These are phyloP conservation scores for Abramis brama DNA, from an alignment of 2,113 vertebrate genomes.

Conservation along the genomic window DNA sequence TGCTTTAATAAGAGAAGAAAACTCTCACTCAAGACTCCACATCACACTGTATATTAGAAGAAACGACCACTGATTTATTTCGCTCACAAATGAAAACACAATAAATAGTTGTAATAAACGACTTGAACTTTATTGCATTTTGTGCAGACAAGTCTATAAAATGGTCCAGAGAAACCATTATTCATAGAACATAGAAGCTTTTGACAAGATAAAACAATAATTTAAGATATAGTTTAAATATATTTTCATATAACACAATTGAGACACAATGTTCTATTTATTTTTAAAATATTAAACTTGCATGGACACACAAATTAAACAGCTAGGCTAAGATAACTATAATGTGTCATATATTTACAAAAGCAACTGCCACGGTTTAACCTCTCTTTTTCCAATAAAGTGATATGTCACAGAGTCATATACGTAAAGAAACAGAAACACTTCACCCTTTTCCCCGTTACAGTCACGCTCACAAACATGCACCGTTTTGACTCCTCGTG, in stretches of 20 bases:
- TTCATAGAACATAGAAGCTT: slow-evolving; percentile 82
- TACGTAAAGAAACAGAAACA: slow-evolving; percentile 37
- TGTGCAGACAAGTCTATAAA: slow-evolving; percentile 88
- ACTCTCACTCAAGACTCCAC: neutral
- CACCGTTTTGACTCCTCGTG: slow-evolving; percentile 58
- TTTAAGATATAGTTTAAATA: slow-evolving; percentile 62
- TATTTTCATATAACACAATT: slow-evolving; percentile 75
- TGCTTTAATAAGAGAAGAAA: neutral
- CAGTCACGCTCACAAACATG: slow-evolving; percentile 70
- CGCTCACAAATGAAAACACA: slow-evolving; percentile 21
- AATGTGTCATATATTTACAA: slow-evolving; percentile 81
- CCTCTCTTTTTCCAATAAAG: slow-evolving; percentile 44
- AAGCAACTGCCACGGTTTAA: slow-evolving; percentile 48
- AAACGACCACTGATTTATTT: neutral
- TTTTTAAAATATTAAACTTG: slow-evolving; percentile 68
- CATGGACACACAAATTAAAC: slow-evolving; percentile 78
- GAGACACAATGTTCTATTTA: slow-evolving; percentile 62
- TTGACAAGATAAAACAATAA: slow-evolving; percentile 82
- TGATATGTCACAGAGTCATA: slow-evolving; percentile 40
- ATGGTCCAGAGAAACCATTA: slow-evolving; percentile 84
- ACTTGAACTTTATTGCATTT: slow-evolving; percentile 89
- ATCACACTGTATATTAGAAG: neutral
- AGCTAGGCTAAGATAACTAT: slow-evolving; percentile 76
- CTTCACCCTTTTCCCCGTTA: slow-evolving; percentile 9
- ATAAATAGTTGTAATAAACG: slow-evolving; percentile 82